Evolutionary conservation across 1,140 invertebrate genomes (phyloP).

Genomic region (Anastatus disparis): DNA sequence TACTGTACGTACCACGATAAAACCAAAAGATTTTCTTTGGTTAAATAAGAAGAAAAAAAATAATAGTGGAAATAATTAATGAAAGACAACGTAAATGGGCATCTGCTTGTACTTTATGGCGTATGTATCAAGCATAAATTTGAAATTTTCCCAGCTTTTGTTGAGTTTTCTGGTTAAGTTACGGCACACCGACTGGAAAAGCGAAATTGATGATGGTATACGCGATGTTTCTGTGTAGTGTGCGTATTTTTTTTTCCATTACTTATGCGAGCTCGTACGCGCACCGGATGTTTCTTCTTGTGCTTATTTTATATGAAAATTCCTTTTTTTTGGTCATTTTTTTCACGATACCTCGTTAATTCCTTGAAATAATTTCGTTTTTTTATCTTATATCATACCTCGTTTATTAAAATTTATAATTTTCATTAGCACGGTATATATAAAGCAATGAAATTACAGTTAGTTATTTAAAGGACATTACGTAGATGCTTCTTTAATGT

Average conservation of each 20-base stretch:
- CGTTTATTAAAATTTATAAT: too few species aligned
- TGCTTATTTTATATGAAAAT: not conserved
- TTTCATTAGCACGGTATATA: too few species aligned
- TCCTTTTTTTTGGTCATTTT: not conserved
- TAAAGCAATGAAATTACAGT: too few species aligned
- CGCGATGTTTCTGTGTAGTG: not conserved
- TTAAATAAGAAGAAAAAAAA: too few species aligned
- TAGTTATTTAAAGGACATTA: too few species aligned
- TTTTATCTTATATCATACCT: too few species aligned
- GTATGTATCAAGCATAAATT: not conserved
- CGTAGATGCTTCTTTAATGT: too few species aligned
- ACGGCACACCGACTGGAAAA: slow-evolving; percentile 16
- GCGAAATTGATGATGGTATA: slow-evolving; percentile 18
- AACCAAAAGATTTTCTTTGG: too few species aligned
- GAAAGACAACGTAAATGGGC: not conserved
- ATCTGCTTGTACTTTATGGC: not conserved
- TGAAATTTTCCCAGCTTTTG: not conserved
- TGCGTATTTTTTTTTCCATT: not conserved
- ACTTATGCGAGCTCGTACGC: too few species aligned
- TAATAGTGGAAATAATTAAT: slow-evolving; percentile 7
- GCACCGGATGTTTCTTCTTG: not conserved
- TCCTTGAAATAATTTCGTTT: too few species aligned
- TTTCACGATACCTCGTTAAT: not conserved
- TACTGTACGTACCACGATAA: too few species aligned
- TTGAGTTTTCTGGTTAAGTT: slow-evolving; percentile 11